These are phyloP conservation scores for Andrena chrysosceles DNA, from an alignment of 2,888 invertebrate genomes.

Conservation along the genomic window DNA sequence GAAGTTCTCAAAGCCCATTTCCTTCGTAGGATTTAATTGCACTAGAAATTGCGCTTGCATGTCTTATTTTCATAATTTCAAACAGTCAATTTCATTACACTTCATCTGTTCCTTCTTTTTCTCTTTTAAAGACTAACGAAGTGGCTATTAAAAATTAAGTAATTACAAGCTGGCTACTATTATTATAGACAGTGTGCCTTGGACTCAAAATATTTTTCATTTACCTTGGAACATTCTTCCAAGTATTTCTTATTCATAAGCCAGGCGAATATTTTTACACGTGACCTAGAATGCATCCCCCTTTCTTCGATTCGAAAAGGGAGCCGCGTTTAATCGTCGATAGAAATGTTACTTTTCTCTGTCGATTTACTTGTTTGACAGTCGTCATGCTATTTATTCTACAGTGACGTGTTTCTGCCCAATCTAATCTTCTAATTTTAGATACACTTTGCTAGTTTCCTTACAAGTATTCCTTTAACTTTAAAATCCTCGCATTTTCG, in stretches of 20 bases:
- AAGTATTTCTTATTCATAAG: conserved; percentile 51
- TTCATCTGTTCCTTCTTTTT: no score
- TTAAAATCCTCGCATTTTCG: no score
- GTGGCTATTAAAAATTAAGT: not conserved
- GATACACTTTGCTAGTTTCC: no score
- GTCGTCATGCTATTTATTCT: not conserved
- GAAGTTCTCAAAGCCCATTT: no score
- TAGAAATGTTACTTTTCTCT: not conserved
- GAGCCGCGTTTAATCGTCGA: not conserved
- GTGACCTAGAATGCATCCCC: conserved; percentile 13
- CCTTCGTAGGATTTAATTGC: no score
- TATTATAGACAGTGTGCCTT: not conserved
- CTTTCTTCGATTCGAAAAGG: not conserved
- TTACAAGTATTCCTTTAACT: no score
- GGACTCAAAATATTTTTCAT: conserved; percentile 1
- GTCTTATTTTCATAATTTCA: no score
- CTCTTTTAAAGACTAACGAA: not conserved
- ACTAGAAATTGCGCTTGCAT: no score
- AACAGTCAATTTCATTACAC: no score
- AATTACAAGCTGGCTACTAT: not conserved
- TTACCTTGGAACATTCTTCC: not conserved
- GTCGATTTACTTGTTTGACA: not conserved
- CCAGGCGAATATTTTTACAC: conserved; percentile 58
- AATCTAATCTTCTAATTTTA: not conserved
- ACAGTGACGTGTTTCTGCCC: not conserved